These are phyloP conservation scores for Lordiphosa collinella DNA, from an alignment of 1,140 invertebrate species.

Conservation along the genomic window DNA sequence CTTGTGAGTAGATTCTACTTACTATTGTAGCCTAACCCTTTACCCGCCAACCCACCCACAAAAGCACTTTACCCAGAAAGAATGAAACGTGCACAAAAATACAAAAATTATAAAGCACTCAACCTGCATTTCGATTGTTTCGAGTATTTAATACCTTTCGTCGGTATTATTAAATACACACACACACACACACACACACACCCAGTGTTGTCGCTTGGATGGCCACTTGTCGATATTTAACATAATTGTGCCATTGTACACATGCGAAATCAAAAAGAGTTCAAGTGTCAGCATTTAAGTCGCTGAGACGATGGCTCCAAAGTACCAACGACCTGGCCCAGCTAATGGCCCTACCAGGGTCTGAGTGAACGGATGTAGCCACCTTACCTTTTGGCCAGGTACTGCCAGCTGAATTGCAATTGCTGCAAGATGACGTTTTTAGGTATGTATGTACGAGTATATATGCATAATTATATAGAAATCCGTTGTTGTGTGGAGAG, in stretches of 20 bases:
- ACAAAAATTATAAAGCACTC: constrained; percentile 37
- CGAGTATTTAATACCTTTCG: constrained; percentile 66
- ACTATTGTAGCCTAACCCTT: too few relatives aligned
- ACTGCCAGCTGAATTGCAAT: constrained; percentile 45
- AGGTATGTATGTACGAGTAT: neutral
- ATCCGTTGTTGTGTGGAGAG: neutral
- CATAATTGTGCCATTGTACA: constrained; percentile 72
- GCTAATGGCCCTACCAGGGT: constrained; percentile 3
- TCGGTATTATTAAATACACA: constrained; percentile 22
- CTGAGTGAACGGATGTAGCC: constrained; percentile 15
- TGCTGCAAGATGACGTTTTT: constrained; percentile 27
- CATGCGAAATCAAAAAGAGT: constrained; percentile 60
- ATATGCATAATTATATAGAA: constrained; percentile 7
- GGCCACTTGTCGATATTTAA: constrained; percentile 74
- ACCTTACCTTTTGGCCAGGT: too few relatives aligned
- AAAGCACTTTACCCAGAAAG: too few relatives aligned
- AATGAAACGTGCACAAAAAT: constrained; percentile 6
- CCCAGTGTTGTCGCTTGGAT: constrained; percentile 11
- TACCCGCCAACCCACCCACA: too few relatives aligned
- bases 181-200: too few relatives aligned
- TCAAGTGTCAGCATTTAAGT: constrained; percentile 66
- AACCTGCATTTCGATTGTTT: constrained; percentile 48
- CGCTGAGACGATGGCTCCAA: constrained; percentile 16
- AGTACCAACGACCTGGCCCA: constrained; percentile 25
- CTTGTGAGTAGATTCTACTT: too few relatives aligned